Evolutionary conservation across 1,140 invertebrate species (phyloP).

Genomic region (Pachypsylla venusta): DNA sequence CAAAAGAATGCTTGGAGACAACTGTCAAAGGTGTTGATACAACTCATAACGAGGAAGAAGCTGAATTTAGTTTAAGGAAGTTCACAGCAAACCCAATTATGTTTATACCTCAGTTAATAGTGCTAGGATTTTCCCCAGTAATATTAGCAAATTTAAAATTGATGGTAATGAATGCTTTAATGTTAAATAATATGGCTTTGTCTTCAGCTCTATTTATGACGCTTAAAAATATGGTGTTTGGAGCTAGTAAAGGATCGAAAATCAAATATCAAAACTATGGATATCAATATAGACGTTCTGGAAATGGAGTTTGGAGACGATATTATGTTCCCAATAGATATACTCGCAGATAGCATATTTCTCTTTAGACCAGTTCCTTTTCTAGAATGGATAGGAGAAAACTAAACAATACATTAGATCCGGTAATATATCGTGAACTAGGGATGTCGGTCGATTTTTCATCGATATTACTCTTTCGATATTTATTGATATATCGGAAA

Average conservation of each 20-base stretch:
- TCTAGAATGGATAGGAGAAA: too few relatives aligned
- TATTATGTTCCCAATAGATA: neutral
- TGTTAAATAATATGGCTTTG: slow-evolving; percentile 26
- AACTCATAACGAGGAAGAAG: neutral
- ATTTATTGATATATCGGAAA: too few relatives aligned
- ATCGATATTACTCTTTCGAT: too few relatives aligned
- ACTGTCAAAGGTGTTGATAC: neutral
- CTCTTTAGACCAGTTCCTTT: too few relatives aligned
- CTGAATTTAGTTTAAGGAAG: slow-evolving; percentile 12
- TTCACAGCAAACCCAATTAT: slow-evolving; percentile 20
- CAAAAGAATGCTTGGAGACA: neutral
- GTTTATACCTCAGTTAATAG: slow-evolving; percentile 20
- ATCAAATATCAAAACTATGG: slow-evolving; percentile 26
- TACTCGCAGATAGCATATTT: too few relatives aligned
- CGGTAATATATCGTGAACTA: too few relatives aligned
- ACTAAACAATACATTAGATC: too few relatives aligned
- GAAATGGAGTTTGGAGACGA: neutral
- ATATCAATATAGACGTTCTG: slow-evolving; percentile 12
- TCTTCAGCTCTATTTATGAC: slow-evolving; percentile 23
- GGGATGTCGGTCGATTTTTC: too few relatives aligned
- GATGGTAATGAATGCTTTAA: slow-evolving; percentile 25
- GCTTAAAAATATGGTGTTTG: slow-evolving; percentile 25
- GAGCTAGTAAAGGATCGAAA: slow-evolving; percentile 18
- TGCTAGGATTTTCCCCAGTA: slow-evolving; percentile 23
- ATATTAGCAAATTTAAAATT: slow-evolving; percentile 24